Evolutionary conservation across 2,797 vertebrate genomes (phyloP), one percentile per base, ranked within the genome.

Genomic region (Clarias fuscus): DNA sequence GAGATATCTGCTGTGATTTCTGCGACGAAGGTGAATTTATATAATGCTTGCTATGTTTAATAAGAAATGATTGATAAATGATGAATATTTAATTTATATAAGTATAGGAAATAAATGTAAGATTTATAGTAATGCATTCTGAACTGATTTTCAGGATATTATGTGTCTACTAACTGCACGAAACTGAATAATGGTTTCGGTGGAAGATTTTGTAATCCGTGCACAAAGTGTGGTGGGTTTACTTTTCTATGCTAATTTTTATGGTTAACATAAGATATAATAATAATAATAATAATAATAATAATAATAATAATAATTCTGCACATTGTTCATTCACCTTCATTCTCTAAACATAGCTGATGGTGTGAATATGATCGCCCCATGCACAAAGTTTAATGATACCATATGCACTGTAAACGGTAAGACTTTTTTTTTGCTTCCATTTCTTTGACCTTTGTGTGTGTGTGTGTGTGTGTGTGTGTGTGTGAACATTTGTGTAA

Each of bases 121-220:
- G 14, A 22, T 27, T 53, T 58, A 33, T 37, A 79, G 20, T 48
- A 65, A n/a, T 43, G 13, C 43, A 14, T 22, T 20, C 17, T 59
- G 18, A 22, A 78, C 53, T 20, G 27, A 37, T 78, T 53, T 18
- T 30, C n/a, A 82, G 80, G 15, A 20, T 0, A 43, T 7, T 82
- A 14, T 27, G 40, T 37, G 24, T 3, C 15, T 30, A 3, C 0
- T 15, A 83, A 83, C 56, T 83, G 82, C 67, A 79, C 53, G 0
- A 79, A 2, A 30, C 15, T 10, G 3, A 48, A 8, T 4, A 8
- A 0, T 58, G 8, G 3, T 15, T 58, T 13, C 40, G 22, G 6
- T 0, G 53, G n/a, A 17, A 22, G 15, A 4, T n/a, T 0, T 0
- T 83, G 82, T 17, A 1, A 1, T 1, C 1, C 0, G 14, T 83